These are phyloP conservation scores for Drosophila parthenogenetica DNA, from an alignment of 2,888 invertebrate genomes.

Conservation along the genomic window DNA sequence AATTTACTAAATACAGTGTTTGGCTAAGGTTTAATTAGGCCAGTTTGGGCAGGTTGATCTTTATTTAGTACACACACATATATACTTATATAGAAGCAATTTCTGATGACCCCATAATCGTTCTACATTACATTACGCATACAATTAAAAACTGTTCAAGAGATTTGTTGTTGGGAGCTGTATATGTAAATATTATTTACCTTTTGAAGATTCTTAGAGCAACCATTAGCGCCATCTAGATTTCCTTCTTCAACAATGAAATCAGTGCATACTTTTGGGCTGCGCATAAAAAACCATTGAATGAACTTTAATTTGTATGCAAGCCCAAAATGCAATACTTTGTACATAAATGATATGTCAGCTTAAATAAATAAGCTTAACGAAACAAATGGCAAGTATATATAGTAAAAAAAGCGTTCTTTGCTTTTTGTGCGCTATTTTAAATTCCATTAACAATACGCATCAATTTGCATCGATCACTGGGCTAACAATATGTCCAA, in stretches of 20 bases:
- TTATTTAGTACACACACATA: too few species aligned
- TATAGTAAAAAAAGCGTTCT: not conserved
- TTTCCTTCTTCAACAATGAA: not conserved
- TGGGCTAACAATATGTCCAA: slow-evolving; percentile 73
- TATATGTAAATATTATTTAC: too few species aligned
- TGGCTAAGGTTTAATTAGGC: too few species aligned
- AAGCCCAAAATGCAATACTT: not conserved
- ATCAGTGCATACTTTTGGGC: not conserved
- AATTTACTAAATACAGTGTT: too few species aligned
- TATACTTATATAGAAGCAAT: too few species aligned
- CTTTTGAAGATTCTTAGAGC: not conserved
- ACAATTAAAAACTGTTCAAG: too few species aligned
- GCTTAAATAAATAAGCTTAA: too few species aligned
- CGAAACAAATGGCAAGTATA: not conserved
- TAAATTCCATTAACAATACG: slow-evolving; percentile 64
- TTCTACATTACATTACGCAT: too few species aligned
- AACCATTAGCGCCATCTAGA: not conserved
- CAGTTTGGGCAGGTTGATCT: too few species aligned
- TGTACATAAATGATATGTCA: not conserved
- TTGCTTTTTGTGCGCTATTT: slow-evolving; percentile 16
- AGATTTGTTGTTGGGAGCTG: too few species aligned
- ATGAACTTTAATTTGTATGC: not conserved
- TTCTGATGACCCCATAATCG: too few species aligned
- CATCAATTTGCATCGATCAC: slow-evolving; percentile 80
- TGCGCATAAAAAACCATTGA: not conserved